A percentile compares a stretch with the other conserved stretches of the same genome.
These are phyloP conservation scores for Phylloscopus trochilus DNA, from an alignment of 2,113 vertebrate species.

Conservation along the genomic window DNA sequence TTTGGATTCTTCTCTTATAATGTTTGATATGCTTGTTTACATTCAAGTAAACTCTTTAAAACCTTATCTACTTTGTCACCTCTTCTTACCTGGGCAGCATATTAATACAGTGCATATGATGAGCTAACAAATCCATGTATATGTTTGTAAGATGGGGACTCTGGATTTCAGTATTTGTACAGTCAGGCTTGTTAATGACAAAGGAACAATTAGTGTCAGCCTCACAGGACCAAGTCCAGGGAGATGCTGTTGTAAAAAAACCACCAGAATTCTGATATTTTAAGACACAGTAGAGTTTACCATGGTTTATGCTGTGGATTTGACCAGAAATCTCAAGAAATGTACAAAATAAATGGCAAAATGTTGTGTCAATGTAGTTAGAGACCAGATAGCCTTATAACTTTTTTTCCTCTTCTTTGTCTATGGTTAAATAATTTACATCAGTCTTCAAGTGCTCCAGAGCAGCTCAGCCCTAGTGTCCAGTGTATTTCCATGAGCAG, in stretches of 20 bases:
- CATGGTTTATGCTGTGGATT: fast-evolving
- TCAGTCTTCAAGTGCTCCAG: not conserved
- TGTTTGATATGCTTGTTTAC: not conserved
- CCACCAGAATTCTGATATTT: not conserved
- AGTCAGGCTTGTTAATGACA: not conserved
- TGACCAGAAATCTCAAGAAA: not conserved
- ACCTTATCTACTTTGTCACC: not conserved
- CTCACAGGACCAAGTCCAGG: not conserved
- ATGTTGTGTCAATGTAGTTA: not conserved
- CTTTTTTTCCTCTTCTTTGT: not conserved
- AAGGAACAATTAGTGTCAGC: not conserved
- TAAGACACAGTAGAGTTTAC: not conserved
- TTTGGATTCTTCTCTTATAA: not conserved
- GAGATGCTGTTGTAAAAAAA: not conserved
- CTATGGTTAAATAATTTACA: not conserved
- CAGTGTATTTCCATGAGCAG: not conserved
- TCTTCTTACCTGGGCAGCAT: not conserved
- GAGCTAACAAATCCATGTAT: not conserved
- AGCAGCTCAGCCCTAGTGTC: not conserved
- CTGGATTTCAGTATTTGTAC: not conserved
- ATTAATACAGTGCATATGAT: not conserved
- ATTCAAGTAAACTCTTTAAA: not conserved
- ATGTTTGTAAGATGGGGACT: not conserved
- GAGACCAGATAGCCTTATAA: not conserved
- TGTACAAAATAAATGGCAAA: not conserved